Base-by-base conservation (phyloP, 1,140 invertebrate species). In the Tetragnatha versicolor region DNA sequence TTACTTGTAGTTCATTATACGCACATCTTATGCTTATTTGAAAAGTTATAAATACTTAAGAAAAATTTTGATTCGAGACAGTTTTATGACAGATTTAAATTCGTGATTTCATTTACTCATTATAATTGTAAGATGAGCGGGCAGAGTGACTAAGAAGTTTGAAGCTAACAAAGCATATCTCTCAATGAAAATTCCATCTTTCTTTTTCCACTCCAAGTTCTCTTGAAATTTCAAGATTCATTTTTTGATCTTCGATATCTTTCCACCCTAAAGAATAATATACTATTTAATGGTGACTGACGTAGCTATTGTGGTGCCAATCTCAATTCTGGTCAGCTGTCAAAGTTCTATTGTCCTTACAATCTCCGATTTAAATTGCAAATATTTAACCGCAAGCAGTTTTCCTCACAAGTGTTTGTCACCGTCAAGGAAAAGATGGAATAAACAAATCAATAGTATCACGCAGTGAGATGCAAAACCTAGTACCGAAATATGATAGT, bases 291-390 rank as follows among this genome's bases (percentile, higher is more conserved):
- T 58, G 31, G 29, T 45, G 69, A 60, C 49, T 73, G 51, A 60
- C 35, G n/a, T 73, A 45, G 17, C 20, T 60, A 31, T 73, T 73
- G 27, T 35, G 37, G 10, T 60, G 69, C 33, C 53, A 73, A 60
- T 73, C 53, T 45, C 25, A 42, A 45, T 42, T 60, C 35, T 55
- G 22, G 25, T 45, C 6, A 6, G 22, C 68, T 73, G 69, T 60
- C 69, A 73, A 20, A 37, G 27, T 35, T 51, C n/a, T 53, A 31
- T 53, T 63, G 60, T 69, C 47, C 37, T 53, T 66, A 12, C 39
- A 69, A 22, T 17, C 31, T 47, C 14, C 27, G 53, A 73, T 73
- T 73, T 73, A 60, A 53, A 73, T 73, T 73, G 69, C 69, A 73
- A 73, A 73, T 73, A 58, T 47, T 73, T 60, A 47, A 45, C 27